These are phyloP conservation scores for Willowsia nigromaculata DNA, from an alignment of 2,888 invertebrate species.

Conservation along the genomic window DNA sequence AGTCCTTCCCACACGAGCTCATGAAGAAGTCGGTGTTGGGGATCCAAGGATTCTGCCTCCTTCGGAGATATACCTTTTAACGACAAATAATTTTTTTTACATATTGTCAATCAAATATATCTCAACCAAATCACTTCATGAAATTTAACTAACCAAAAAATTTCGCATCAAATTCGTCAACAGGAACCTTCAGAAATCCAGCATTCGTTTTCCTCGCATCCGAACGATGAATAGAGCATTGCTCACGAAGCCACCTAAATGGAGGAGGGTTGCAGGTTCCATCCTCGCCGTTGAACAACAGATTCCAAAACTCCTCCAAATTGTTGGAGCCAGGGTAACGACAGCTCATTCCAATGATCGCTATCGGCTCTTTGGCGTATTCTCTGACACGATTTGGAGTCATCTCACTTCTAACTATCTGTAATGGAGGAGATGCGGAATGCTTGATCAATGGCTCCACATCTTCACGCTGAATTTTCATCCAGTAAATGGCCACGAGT, in stretches of 20 bases:
- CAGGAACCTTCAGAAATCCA: constrained; percentile 22
- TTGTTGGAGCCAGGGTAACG: background rate
- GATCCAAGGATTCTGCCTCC: background rate
- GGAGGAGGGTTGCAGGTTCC: background rate
- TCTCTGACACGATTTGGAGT: no score
- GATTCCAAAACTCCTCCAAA: constrained; percentile 33
- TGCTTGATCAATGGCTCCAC: background rate
- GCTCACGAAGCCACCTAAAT: background rate
- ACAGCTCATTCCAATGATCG: constrained; percentile 29
- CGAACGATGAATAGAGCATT: background rate
- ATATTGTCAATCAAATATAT: no score
- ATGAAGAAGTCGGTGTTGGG: no score
- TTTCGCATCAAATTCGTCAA: constrained; percentile 38
- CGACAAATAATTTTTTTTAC: background rate
- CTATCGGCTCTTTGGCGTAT: constrained; percentile 12
- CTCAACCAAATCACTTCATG: no score
- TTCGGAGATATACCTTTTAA: constrained; percentile 4
- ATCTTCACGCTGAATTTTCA: background rate
- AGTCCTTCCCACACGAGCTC: constrained; percentile 14
- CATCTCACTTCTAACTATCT: no score
- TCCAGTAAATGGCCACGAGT: background rate
- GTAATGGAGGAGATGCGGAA: background rate
- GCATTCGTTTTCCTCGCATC: constrained; percentile 18
- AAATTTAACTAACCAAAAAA: constrained; percentile 31
- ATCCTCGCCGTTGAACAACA: background rate